Base-by-base conservation (phyloP, 2,888 invertebrate species). In the Tuberolachnus salignus region DNA sequence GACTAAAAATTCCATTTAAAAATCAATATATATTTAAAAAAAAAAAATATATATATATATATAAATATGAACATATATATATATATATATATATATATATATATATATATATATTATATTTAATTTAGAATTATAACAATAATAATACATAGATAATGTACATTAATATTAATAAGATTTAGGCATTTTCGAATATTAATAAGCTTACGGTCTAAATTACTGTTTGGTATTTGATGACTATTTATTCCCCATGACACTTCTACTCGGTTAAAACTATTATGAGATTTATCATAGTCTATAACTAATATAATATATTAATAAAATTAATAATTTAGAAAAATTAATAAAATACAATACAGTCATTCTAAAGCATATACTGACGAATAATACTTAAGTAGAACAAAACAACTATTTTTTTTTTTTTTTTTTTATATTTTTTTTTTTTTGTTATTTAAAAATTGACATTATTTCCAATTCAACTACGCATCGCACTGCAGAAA, bases 331-430 rank as follows among this genome's bases (percentile, higher is more conserved):
- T 78, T 34, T 59, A 8, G n/a, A 69, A 69, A n/a, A 78, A 67
- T 51, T 19, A 78, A 69, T 75, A 11, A 69, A 78, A 11, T 69
- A 78, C 69, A 78, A 59, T 78, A 78, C 55, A 78, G 59, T 78
- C 10, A 49, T 67, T 69, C 78, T 78, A 78, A 67, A 78, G 78
- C 78, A 78, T 78, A 59, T 69, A 78, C 78, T 67, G 78, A 78
- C 59, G 67, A 78, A 69, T 78, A 78, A 78, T 78, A 78, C 78
- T 78, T 78, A 78, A 78, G 78, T 78, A 78, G 78, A 78, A 69
- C 69, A 69, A 78, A 78, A 78, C 75, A 78, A 67, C 78, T 78
- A 78, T 67, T 46, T 75, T 49, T 75, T 34, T 34, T 34, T 34
- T 6, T 34, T 34, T 34, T 34, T 78, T 51, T 74, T 78, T 69